These are phyloP conservation scores for Camelus dromedarius DNA, from an alignment of 2,113 vertebrate species.

Conservation along the genomic window DNA sequence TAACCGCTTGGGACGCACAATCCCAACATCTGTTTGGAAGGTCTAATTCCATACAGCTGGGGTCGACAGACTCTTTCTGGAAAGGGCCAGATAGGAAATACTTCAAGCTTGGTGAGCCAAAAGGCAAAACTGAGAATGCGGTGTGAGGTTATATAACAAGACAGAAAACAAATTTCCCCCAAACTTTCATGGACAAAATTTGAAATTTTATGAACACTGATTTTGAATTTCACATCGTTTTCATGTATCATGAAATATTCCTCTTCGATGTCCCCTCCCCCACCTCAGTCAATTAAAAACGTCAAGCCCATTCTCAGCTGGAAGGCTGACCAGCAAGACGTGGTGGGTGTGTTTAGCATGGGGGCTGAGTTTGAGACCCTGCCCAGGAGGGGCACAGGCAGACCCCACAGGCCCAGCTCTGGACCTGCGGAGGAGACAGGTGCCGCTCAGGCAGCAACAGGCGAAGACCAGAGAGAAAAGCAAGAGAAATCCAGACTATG, in stretches of 20 bases:
- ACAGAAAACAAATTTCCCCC: background rate
- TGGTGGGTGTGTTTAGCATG: fast-evolving
- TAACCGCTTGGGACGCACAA: fast-evolving
- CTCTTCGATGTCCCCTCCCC: background rate
- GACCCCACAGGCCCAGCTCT: background rate
- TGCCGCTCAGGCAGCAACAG: background rate
- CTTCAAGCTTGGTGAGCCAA: background rate
- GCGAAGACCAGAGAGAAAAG: background rate
- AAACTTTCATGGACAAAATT: background rate
- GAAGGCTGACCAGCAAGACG: background rate
- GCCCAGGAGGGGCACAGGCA: fast-evolving
- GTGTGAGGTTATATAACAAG: fast-evolving
- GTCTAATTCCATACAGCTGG: background rate
- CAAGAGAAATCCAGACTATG: background rate
- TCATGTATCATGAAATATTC: background rate
- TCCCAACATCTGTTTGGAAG: background rate
- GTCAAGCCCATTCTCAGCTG: background rate
- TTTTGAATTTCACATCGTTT: background rate
- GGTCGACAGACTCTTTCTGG: background rate
- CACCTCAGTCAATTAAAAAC: background rate
- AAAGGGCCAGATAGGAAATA: background rate
- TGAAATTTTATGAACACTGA: background rate
- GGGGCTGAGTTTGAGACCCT: background rate
- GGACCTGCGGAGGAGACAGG: background rate
- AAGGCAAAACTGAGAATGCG: background rate